A percentile compares a stretch with the other conserved stretches of the same genome.
Conservation (phyloP, 1,140 invertebrate genomes). For the Ptiloglossa arizonensis region DNA sequence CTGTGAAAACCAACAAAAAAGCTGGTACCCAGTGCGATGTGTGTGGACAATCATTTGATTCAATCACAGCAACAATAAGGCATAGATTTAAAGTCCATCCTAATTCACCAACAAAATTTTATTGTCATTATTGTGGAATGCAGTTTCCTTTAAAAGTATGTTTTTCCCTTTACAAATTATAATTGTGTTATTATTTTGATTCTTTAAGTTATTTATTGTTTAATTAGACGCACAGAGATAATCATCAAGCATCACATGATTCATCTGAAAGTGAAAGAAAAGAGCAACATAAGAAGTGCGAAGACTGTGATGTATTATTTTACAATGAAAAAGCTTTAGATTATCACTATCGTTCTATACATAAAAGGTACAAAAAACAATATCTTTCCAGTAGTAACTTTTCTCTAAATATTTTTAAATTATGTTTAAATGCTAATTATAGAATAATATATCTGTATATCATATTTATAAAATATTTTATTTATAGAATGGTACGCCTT, state of each 20-base stretch:
- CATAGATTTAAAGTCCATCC: slow-evolving; percentile 87
- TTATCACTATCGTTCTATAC: slow-evolving; percentile 86
- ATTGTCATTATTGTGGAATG: slow-evolving; percentile 86
- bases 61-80: slow-evolving; percentile 85
- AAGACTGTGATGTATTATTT: slow-evolving; percentile 84
- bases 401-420: slow-evolving; percentile 17
- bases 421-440: slow-evolving; percentile 28
- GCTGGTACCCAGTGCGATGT: slow-evolving; percentile 82
- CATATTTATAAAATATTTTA: background rate
- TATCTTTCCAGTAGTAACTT: background rate
- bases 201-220: slow-evolving; percentile 16
- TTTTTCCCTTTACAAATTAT: background rate
- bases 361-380: slow-evolving; percentile 78
- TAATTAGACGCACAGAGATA: slow-evolving; percentile 84
- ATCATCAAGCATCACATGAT: slow-evolving; percentile 82
- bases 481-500: slow-evolving; percentile 80
- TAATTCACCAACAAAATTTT: slow-evolving; percentile 84
- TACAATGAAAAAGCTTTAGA: slow-evolving; percentile 83
- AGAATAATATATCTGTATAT: too few relatives aligned
- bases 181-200: background rate
- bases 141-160: slow-evolving; percentile 86
- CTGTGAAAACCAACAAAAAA: slow-evolving; percentile 63
- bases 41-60: slow-evolving; percentile 83
- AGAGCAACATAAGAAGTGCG: slow-evolving; percentile 81
- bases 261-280: slow-evolving; percentile 71